Conservation (phyloP, 2,888 invertebrate genomes). For the Trachelus tabidus region DNA sequence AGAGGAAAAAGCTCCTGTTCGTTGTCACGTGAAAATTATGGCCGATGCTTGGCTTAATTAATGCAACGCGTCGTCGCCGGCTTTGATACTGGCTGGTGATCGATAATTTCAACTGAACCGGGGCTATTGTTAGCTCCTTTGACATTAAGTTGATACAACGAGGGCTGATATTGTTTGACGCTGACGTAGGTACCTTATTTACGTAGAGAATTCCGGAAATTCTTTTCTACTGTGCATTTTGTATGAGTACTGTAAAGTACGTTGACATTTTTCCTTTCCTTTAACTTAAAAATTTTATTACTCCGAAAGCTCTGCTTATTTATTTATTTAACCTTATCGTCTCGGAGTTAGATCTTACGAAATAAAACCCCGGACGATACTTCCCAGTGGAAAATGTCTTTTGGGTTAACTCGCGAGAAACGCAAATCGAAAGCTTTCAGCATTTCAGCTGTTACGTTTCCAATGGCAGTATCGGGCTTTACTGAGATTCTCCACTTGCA, state of each 20-base stretch:
- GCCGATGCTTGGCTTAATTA: slow-evolving; percentile 12
- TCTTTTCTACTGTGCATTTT: neutral
- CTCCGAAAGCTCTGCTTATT: neutral
- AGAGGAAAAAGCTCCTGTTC: neutral
- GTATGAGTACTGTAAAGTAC: neutral
- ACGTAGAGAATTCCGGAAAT: neutral
- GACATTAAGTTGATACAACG: slow-evolving; percentile 38
- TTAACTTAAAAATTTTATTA: neutral
- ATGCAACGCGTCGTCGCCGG: slow-evolving; percentile 5
- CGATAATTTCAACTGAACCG: slow-evolving; percentile 32
- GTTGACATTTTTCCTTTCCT: neutral
- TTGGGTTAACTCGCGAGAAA: neutral
- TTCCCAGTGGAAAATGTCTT: neutral
- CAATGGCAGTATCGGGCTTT: neutral
- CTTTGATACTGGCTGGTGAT: slow-evolving; percentile 14
- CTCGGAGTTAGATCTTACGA: neutral
- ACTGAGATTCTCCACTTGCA: neutral
- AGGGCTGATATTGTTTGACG: neutral
- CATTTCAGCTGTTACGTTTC: neutral
- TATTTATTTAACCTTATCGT: neutral
- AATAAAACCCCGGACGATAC: neutral
- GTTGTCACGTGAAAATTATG: neutral
- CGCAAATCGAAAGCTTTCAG: neutral
- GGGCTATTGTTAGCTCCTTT: slow-evolving; percentile 43
- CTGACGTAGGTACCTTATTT: neutral